Percentiles rank a stretch among this genome's conserved stretches.
phyloP scores from a whole-genome alignment of 2,797 vertebrate species.

The Falco cherrug region DNA sequence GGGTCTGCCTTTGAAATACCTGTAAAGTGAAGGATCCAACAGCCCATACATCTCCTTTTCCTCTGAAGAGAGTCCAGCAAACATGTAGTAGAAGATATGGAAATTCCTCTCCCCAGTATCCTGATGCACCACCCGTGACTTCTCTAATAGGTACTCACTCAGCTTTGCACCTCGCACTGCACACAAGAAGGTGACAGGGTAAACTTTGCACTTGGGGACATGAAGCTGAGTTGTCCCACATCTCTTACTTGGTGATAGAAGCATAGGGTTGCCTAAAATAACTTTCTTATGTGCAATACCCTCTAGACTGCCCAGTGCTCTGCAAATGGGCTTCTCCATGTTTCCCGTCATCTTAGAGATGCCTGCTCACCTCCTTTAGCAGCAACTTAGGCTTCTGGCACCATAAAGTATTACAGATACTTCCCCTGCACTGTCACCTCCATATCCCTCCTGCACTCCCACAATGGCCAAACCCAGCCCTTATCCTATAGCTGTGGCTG shows the following conservation, averaged over 20 bases:
- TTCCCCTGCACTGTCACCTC: not conserved
- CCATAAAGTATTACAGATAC: not conserved
- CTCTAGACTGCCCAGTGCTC: not conserved
- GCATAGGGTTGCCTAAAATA: not conserved
- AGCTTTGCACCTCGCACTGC: slow-evolving; percentile 82
- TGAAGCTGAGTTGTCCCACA: not conserved
- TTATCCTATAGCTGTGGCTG: not conserved
- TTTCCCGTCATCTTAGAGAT: not conserved
- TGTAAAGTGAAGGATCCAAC: slow-evolving; percentile 77
- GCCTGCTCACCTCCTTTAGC: not conserved
- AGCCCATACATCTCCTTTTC: slow-evolving; percentile 81
- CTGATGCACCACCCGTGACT: slow-evolving; percentile 81
- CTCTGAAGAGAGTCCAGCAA: slow-evolving; percentile 74
- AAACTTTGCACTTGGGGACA: not conserved
- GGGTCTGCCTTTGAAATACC: slow-evolving; percentile 54
- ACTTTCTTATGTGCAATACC: not conserved
- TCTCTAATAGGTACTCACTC: slow-evolving; percentile 81
- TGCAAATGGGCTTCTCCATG: not conserved
- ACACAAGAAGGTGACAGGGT: not conserved
- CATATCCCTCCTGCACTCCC: not conserved
- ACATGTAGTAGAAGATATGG: slow-evolving; percentile 84
- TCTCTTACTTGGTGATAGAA: not conserved
- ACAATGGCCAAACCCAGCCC: not conserved
- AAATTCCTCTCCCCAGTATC: slow-evolving; percentile 81
- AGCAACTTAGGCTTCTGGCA: not conserved